Percentiles rank a stretch among this genome's conserved stretches.
phyloP scores from a whole-genome alignment of 2,888 invertebrate species.

The Habroteleia sp. region DNA sequence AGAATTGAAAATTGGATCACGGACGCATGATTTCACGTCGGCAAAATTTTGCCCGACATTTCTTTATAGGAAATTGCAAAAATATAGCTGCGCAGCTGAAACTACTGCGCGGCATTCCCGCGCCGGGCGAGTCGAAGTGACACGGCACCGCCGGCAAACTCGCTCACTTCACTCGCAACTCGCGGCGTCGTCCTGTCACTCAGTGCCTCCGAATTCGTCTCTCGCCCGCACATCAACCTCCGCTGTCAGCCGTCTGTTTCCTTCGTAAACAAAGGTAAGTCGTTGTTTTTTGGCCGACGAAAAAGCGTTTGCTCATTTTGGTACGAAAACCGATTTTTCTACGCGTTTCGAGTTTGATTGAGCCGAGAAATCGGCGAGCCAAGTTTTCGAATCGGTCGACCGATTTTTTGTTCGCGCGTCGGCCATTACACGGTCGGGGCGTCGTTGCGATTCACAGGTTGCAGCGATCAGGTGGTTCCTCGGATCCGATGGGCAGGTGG shows the following conservation, averaged over 20 bases:
- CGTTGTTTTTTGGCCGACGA: not conserved
- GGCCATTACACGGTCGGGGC: slow-evolving; percentile 77
- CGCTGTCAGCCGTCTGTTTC: slow-evolving; percentile 48
- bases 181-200: slow-evolving; percentile 73
- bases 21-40: too few relatives aligned
- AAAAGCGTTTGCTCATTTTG: too few relatives aligned
- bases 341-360: too few relatives aligned
- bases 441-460: slow-evolving; percentile 71
- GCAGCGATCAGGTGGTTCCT: slow-evolving; percentile 73
- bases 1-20: too few relatives aligned
- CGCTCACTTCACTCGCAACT: slow-evolving; percentile 76
- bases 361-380: too few relatives aligned
- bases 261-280: slow-evolving; percentile 67
- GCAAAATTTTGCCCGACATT: too few relatives aligned
- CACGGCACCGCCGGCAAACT: slow-evolving; percentile 74
- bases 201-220: slow-evolving; percentile 68
- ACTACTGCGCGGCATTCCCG: slow-evolving; percentile 62
- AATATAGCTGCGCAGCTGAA: not conserved
- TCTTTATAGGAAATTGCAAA: not conserved
- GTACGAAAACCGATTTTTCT: too few relatives aligned
- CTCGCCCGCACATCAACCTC: slow-evolving; percentile 63
- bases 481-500: slow-evolving; percentile 70
- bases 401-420: slow-evolving; percentile 52
- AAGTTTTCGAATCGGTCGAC: too few relatives aligned
- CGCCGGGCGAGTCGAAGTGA: slow-evolving; percentile 71